Evolutionary conservation across 2,888 invertebrate species (phyloP).

Genomic region (Macropis europaea): DNA sequence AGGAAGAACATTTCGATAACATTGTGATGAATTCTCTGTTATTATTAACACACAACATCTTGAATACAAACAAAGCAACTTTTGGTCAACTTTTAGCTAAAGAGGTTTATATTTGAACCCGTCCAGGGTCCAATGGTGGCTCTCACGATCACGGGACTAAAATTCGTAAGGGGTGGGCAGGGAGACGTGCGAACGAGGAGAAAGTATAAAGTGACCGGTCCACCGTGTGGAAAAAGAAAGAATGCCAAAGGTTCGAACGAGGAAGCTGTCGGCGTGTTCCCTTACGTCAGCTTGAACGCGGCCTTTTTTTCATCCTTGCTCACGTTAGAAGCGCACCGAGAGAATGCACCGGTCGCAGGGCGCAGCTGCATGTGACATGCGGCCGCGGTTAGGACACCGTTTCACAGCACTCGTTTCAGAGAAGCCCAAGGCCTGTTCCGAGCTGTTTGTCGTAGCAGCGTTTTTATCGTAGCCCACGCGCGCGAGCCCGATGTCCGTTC

Average conservation of each 20-base stretch:
- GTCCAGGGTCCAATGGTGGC: too few relatives aligned
- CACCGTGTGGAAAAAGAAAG: constrained; percentile 21
- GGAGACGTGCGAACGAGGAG: neutral
- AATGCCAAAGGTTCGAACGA: constrained; percentile 30
- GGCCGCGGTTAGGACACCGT: constrained; percentile 33
- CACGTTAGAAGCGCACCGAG: constrained; percentile 39
- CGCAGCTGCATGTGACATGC: constrained; percentile 40
- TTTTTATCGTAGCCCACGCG: constrained; percentile 40
- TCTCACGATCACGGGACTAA: too few relatives aligned
- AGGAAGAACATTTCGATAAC: too few relatives aligned
- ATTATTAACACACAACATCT: too few relatives aligned
- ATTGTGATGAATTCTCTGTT: too few relatives aligned
- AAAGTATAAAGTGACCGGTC: constrained; percentile 18
- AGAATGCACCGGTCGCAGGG: constrained; percentile 45
- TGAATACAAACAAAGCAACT: too few relatives aligned
- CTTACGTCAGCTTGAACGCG: constrained; percentile 48
- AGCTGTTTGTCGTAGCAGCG: constrained; percentile 23
- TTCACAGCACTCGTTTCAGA: constrained; percentile 21
- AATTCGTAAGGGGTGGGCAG: too few relatives aligned
- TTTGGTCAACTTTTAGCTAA: too few relatives aligned
- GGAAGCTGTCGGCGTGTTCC: constrained; percentile 41
- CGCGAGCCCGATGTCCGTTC: too few relatives aligned
- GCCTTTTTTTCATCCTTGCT: constrained; percentile 40
- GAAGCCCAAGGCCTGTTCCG: constrained; percentile 10
- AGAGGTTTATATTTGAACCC: too few relatives aligned